Evolutionary conservation across 2,113 vertebrate genomes (phyloP).

Genomic region (Calyptommatus sinebrachiatus): DNA sequence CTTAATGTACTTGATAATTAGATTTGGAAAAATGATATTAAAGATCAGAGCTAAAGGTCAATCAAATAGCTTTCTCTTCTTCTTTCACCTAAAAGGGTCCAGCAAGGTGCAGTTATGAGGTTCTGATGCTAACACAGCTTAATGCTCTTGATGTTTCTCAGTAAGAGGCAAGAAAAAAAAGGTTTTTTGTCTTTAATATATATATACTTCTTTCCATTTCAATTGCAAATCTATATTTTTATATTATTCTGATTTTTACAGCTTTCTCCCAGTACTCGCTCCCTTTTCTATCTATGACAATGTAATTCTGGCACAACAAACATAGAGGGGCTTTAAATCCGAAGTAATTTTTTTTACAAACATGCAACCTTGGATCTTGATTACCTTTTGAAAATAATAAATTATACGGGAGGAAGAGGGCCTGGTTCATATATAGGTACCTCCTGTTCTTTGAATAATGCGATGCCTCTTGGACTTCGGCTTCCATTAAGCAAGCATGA

Average conservation of each 20-base stretch:
- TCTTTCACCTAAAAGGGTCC: slow-evolving; percentile 1
- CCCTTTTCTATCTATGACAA: too few species aligned
- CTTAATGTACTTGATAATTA: slow-evolving; percentile 25
- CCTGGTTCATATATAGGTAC: slow-evolving; percentile 21
- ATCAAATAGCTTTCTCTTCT: slow-evolving; percentile 20
- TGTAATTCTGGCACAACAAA: neutral
- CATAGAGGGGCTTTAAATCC: neutral
- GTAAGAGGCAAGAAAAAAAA: too few species aligned
- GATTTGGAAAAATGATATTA: slow-evolving; percentile 27
- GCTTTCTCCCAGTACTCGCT: too few species aligned
- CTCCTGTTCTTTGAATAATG: slow-evolving; percentile 23
- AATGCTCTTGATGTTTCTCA: too few species aligned
- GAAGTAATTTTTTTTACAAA: slow-evolving; percentile 20
- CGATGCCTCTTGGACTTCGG: neutral
- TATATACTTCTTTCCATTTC: too few species aligned
- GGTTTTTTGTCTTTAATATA: too few species aligned
- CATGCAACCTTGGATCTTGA: slow-evolving; percentile 26
- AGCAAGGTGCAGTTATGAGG: neutral
- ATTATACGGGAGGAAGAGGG: slow-evolving; percentile 4
- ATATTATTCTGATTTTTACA: too few species aligned
- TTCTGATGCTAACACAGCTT: too few species aligned
- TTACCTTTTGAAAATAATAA: slow-evolving; percentile 36
- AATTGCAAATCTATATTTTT: too few species aligned
- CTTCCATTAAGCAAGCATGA: neutral
- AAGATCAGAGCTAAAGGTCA: slow-evolving; percentile 36